Evolutionary conservation across 2,113 vertebrate genomes (phyloP).

Genomic region (Lampris incognitus): DNA sequence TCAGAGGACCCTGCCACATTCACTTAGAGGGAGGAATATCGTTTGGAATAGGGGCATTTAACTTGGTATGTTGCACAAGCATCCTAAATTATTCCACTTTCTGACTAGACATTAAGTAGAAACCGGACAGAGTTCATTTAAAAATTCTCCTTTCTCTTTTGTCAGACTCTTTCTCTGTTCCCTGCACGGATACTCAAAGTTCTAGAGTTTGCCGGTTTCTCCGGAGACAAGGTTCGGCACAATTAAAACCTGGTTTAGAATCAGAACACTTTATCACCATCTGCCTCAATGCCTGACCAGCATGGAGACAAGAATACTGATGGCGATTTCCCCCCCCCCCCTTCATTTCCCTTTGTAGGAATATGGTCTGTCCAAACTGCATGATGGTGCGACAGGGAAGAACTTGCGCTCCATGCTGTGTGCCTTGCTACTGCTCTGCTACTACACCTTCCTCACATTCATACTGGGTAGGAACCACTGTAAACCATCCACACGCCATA

Average conservation of each 20-base stretch:
- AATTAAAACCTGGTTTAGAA: background rate
- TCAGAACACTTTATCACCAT: no score
- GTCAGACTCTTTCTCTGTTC: constrained; percentile 86
- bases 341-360: constrained; percentile 73
- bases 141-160: constrained; percentile 16
- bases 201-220: constrained; percentile 87
- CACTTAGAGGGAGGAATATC: constrained; percentile 85
- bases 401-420: constrained; percentile 87
- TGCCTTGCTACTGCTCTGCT: constrained; percentile 85
- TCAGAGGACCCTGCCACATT: constrained; percentile 78
- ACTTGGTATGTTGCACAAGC: constrained; percentile 76
- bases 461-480: constrained; percentile 78
- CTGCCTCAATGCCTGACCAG: background rate
- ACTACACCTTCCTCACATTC: constrained; percentile 87
- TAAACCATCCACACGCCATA: background rate
- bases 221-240: constrained; percentile 83
- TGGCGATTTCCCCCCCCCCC: background rate
- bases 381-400: constrained; percentile 73
- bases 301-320: background rate
- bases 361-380: constrained; percentile 83
- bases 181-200: constrained; percentile 84
- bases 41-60: constrained; percentile 86
- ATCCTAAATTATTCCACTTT: background rate
- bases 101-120: background rate
- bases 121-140: background rate